These are phyloP conservation scores for Rhinopithecus roxellana DNA, from an alignment of 2,113 vertebrate genomes.

Conservation along the genomic window DNA sequence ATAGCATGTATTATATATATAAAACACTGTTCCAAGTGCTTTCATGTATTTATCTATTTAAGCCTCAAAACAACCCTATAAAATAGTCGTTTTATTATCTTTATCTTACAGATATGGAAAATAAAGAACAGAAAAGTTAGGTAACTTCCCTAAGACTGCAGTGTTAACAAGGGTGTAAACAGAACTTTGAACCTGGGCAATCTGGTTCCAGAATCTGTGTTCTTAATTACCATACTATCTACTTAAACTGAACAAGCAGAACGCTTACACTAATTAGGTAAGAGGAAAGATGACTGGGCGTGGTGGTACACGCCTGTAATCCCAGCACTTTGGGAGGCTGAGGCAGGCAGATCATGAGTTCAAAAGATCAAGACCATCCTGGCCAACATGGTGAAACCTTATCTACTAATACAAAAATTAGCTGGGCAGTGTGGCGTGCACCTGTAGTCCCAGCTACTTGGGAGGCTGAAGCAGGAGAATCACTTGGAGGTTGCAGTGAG, in stretches of 20 bases:
- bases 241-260: background rate
- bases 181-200: background rate
- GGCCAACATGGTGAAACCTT: no score
- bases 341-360: no score
- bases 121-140: background rate
- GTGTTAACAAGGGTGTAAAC: background rate
- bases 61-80: background rate
- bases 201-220: background rate
- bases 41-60: background rate
- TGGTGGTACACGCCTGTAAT: no score
- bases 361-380: no score
- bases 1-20: background rate
- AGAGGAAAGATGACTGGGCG: background rate
- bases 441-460: no score
- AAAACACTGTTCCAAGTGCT: background rate
- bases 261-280: background rate
- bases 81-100: background rate
- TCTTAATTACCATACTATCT: background rate
- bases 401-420: no score
- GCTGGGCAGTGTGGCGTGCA: no score
- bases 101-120: background rate
- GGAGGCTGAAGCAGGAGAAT: no score
- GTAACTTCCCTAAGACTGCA: background rate
- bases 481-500: no score
- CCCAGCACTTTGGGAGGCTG: no score